Evolutionary conservation across 2,888 invertebrate species (phyloP).

Genomic region (Drosophila melanosoma): DNA sequence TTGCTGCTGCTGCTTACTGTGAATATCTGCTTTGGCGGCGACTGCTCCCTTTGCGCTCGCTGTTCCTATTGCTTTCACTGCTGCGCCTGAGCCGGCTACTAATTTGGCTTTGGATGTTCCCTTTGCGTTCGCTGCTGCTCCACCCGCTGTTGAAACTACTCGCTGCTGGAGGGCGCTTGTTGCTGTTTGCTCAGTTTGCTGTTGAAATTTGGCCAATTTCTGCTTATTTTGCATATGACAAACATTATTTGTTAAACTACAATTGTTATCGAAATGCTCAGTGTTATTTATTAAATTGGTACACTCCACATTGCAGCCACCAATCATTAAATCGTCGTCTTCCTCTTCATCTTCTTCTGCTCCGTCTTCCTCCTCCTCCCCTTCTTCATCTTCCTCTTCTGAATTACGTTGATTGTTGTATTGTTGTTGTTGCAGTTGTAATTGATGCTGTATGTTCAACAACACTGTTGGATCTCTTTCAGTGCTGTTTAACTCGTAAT

Average conservation of each 20-base stretch:
- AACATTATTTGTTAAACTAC: slow-evolving; percentile 42
- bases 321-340: slow-evolving; percentile 74
- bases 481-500: slow-evolving; percentile 12
- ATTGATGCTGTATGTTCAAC: slow-evolving; percentile 50
- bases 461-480: slow-evolving; percentile 16
- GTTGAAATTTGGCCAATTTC: background rate
- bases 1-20: slow-evolving; percentile 48
- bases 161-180: slow-evolving; percentile 9
- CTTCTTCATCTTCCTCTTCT: slow-evolving; percentile 53
- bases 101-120: background rate
- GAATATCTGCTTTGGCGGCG: background rate
- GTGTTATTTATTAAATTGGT: slow-evolving; percentile 79
- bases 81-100: background rate
- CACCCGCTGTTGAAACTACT: slow-evolving; percentile 26
- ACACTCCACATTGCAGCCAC: slow-evolving; percentile 81
- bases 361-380: slow-evolving; percentile 58
- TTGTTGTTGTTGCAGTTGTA: slow-evolving; percentile 33
- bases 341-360: slow-evolving; percentile 61
- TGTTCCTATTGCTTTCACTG: background rate
- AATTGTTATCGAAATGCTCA: slow-evolving; percentile 38
- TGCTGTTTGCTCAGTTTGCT: background rate
- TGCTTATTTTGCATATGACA: slow-evolving; percentile 21
- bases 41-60: background rate
- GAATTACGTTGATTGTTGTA: slow-evolving; percentile 73
- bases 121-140: background rate